Conservation (phyloP, 1,140 invertebrate genomes). For the Antheraea mylitta region DNA sequence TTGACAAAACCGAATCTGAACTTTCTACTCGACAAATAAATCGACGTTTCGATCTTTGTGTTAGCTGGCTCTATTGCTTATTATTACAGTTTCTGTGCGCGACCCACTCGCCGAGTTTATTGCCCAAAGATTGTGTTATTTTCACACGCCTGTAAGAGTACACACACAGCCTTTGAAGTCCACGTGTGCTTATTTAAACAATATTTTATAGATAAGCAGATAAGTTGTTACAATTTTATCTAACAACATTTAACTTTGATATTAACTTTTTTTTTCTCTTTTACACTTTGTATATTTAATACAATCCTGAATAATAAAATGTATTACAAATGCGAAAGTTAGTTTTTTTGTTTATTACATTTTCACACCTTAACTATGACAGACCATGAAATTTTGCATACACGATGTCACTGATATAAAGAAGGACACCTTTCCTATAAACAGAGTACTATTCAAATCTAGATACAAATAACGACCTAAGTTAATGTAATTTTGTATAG, state of each 20-base stretch:
- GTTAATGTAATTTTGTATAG: too few relatives aligned
- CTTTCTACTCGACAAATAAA: neutral
- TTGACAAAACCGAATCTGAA: neutral
- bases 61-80: neutral
- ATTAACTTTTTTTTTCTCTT: neutral
- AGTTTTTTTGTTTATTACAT: too few relatives aligned
- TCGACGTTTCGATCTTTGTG: neutral
- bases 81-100: neutral
- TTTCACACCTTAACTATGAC: too few relatives aligned
- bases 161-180: conserved; percentile 2
- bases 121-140: conserved; percentile 6
- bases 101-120: neutral
- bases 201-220: neutral
- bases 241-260: neutral
- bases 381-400: too few relatives aligned
- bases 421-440: too few relatives aligned
- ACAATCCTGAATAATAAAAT: too few relatives aligned
- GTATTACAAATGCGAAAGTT: too few relatives aligned
- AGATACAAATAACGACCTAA: too few relatives aligned
- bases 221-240: neutral
- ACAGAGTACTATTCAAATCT: too few relatives aligned
- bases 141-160: conserved; percentile 8
- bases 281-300: too few relatives aligned
- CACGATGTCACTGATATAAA: too few relatives aligned
- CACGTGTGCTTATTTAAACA: conserved; percentile 10